Conservation (phyloP, 1,140 invertebrate genomes). For the Anoplolepis gracilipes region DNA sequence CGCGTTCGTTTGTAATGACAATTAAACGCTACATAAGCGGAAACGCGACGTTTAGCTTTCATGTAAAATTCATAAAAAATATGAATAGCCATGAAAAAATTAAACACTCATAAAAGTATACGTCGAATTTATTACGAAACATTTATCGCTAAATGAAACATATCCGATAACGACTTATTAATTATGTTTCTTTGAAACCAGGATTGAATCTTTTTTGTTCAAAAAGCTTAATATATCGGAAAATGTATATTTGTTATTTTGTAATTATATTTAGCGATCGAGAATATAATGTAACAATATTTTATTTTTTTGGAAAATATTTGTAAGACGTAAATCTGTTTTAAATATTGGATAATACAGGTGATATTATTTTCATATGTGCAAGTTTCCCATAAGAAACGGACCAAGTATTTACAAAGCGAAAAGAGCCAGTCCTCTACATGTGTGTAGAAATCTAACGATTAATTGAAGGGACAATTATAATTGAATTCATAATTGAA, state of each 20-base stretch:
- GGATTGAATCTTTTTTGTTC: background rate
- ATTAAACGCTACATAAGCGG: conserved; percentile 29
- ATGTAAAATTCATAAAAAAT: conserved; percentile 37
- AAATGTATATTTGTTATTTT: conserved; percentile 7
- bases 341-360: background rate
- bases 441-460: too few species aligned
- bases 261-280: background rate
- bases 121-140: conserved; percentile 6
- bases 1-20: conserved; percentile 66
- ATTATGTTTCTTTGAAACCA: background rate
- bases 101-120: conserved; percentile 10
- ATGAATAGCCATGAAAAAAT: conserved; percentile 15
- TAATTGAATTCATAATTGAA: conserved; percentile 11
- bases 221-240: background rate
- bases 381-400: background rate
- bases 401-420: background rate
- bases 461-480: background rate
- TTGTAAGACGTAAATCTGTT: background rate
- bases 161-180: background rate
- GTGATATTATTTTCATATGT: background rate
- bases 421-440: background rate
- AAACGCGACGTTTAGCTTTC: background rate
- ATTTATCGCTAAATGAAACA: background rate
- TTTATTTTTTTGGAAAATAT: background rate
- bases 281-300: background rate